Evolutionary conservation across 2,888 invertebrate genomes (phyloP).

Genomic region (Eudemis profundana): DNA sequence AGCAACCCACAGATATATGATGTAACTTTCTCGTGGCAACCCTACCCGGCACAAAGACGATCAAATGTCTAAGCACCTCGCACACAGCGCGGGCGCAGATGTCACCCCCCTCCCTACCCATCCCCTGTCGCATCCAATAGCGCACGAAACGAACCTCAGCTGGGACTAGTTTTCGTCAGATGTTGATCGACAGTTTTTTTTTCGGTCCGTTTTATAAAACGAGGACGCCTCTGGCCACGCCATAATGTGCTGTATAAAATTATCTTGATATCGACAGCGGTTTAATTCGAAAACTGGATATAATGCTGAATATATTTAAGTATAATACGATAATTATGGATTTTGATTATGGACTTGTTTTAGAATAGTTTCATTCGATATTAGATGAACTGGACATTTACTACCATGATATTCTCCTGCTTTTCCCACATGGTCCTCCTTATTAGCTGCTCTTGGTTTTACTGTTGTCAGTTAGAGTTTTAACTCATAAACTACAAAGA

Average conservation of each 20-base stretch:
- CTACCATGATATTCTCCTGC: too few species aligned
- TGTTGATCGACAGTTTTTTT: constrained; percentile 77
- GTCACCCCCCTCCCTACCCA: constrained; percentile 55
- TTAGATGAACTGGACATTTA: too few species aligned
- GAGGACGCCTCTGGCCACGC: constrained; percentile 42
- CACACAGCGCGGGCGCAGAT: constrained; percentile 62
- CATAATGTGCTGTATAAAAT: constrained; percentile 40
- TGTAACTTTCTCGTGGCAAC: constrained; percentile 19
- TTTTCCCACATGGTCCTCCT: too few species aligned
- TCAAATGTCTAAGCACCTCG: constrained; percentile 44
- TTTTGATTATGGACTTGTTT: neutral
- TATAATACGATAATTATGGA: constrained; percentile 16
- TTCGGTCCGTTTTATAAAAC: constrained; percentile 48
- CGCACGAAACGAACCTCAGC: constrained; percentile 77
- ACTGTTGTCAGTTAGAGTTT: too few species aligned
- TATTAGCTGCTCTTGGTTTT: too few species aligned
- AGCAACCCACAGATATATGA: neutral
- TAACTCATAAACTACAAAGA: too few species aligned
- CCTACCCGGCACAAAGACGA: constrained; percentile 53
- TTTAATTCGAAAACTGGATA: constrained; percentile 20
- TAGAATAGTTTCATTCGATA: neutral
- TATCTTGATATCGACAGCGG: constrained; percentile 31
- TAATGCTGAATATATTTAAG: constrained; percentile 10
- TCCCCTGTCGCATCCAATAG: constrained; percentile 61
- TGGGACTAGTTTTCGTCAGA: constrained; percentile 71